phyloP scores from a whole-genome alignment of 2,888 invertebrate species.

The Leptothorax acervorum region DNA sequence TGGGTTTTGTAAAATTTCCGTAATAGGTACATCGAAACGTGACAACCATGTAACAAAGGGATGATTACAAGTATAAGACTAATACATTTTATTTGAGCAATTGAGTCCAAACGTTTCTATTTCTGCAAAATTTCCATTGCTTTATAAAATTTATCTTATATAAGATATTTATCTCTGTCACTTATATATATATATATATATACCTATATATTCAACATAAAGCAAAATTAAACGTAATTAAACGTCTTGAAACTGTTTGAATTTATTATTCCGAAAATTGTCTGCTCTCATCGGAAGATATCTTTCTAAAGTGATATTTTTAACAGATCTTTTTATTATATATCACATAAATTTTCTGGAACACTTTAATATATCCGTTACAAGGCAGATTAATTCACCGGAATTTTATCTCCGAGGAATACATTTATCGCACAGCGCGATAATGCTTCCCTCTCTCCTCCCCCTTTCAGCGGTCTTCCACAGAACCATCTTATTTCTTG shows the following conservation, averaged over 20 bases:
- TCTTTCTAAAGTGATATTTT: background rate
- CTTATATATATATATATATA: background rate
- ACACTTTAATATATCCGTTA: background rate
- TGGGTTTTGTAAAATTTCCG: background rate
- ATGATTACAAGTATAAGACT: background rate
- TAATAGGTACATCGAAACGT: no score
- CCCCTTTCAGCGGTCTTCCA: background rate
- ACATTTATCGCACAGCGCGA: constrained; percentile 19
- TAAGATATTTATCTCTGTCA: background rate
- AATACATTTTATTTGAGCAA: background rate
- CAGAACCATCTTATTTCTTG: constrained; percentile 15
- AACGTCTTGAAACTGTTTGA: background rate
- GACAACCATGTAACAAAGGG: background rate
- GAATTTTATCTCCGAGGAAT: constrained; percentile 22
- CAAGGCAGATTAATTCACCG: constrained; percentile 1
- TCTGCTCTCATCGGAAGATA: background rate
- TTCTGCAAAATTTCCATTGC: background rate
- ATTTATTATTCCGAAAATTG: background rate
- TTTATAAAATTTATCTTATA: background rate
- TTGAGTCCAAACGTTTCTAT: background rate
- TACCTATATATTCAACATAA: background rate
- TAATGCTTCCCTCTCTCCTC: background rate
- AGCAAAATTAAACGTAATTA: background rate
- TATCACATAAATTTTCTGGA: background rate
- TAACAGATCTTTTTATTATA: background rate